Evolutionary conservation across 2,888 invertebrate genomes (phyloP), one percentile per base, ranked within the genome.

Genomic region (Digitonthophagus gazella): DNA sequence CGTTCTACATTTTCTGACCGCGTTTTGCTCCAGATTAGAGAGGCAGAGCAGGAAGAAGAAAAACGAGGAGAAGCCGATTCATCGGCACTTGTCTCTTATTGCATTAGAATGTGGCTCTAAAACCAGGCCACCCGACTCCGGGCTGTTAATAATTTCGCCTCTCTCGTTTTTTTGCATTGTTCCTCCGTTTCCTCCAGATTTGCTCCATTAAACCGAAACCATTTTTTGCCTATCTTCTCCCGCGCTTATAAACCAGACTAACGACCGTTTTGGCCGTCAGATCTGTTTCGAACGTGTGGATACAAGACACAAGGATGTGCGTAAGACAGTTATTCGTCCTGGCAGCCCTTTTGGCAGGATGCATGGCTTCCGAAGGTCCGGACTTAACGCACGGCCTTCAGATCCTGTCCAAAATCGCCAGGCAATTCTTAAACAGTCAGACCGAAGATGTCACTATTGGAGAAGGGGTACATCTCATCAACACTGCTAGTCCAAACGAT

Each of bases 391-490:
- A 81, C 70, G 74, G 74, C n/a, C 64, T 81, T 20, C 79, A 80
- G 66, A 78, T 81, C 57, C 68, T 81, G 15, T 74, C 79, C 14
- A 81, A 82, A 74, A 83, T 86, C 22, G 82, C 89, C 58, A 83
- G 86, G 67, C 87, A 87, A 73, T 80, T 85, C 73, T 76, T 89
- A 55, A 85, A 85, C 70, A 80, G 83, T 55, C 83, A 82, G 69
- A 79, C 83, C 15, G 86, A 86, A 72, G 87, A 88, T 76, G 75
- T 88, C 69, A 86, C 86, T 71, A 79, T 91, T 19, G 83, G 87
- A 6, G 88, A 90, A 14, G 91, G 91, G 63, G 87, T 91, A 20
- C 89, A 85, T 74, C 81, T 91, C 76, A 87, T 90, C 54, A 86
- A 86, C 69, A 82, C 86, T 61, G 81, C 85, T 0, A 87, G 86